Evolutionary conservation across 2,888 invertebrate species (phyloP), one percentile per base, ranked within the genome.

Genomic region (Gisinianus flammeolus): DNA sequence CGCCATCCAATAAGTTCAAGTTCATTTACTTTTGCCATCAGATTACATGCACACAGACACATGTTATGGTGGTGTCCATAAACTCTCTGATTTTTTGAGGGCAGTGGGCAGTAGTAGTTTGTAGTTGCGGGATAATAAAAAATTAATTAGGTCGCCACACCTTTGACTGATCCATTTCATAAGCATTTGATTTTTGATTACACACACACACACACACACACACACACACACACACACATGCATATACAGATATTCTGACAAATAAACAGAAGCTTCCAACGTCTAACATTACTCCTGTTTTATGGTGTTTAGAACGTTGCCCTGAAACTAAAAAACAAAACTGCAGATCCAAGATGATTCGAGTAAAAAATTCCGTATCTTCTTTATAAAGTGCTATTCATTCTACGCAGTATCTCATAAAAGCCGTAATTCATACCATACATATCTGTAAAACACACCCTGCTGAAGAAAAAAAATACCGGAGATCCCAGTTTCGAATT

Each of bases 141-240:
- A 73, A 73, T 73, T 73, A 73, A 73, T 73, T 73, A 73, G 73
- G 62, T 73, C 73, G 73, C 73, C 73, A 73, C 73, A 73, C 73
- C 73, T 73, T 73, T 31, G 30, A 24, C 72, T 54, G 30, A 16
- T 33, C 22, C 22, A 31, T 33, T 22, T 30, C 33, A n/a, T n/a
- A n/a, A 31, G 28, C 22, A 12, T 6, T 33, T 58, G 44, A 44
- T 44, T 16, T 44, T 44, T 44, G 44, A 44, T 44, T 44, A 44
- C 44, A 44, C 44, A 12, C 12, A 44, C 12, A 44, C 16, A 44
- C 19, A 44, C 19, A 44, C 44, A 44, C 19, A n/a, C n/a, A n/a
- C n/a, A n/a, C n/a, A n/a, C n/a, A n/a, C 19, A 44, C 6, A 44
- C 19, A 6, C 44, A 44, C 19, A 44, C 44, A 4, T 44, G 2